A percentile compares a stretch with the other conserved stretches of the same genome.
Evolutionary conservation across 2,888 invertebrate species (phyloP).

Genomic region (Agrochola circellaris): DNA sequence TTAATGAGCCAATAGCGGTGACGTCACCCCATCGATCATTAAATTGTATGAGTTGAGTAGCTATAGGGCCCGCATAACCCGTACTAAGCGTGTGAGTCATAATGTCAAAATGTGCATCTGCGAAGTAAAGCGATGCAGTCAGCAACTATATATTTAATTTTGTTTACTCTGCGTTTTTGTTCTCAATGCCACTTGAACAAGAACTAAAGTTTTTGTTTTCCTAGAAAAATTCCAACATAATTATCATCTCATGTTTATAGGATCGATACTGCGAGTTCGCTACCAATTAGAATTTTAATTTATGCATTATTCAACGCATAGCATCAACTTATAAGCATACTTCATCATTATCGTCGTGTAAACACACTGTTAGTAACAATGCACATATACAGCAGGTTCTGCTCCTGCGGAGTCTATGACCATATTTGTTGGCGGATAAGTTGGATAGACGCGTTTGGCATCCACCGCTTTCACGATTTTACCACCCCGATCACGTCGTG

Average conservation of each 20-base stretch:
- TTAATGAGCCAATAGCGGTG: conserved; percentile 63
- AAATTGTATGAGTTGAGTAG: conserved; percentile 55
- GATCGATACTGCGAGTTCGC: conserved; percentile 37
- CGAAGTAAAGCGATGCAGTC: conserved; percentile 57
- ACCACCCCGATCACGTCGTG: conserved; percentile 79
- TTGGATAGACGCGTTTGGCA: conserved; percentile 76
- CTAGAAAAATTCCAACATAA: conserved; percentile 36
- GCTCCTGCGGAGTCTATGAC: conserved; percentile 74
- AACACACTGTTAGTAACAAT: conserved; percentile 65
- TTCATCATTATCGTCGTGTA: conserved; percentile 62
- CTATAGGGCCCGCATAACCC: conserved; percentile 63
- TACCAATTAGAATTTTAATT: conserved; percentile 56
- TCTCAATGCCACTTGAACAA: conserved; percentile 7
- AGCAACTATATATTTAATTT: conserved; percentile 43
- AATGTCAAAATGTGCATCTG: conserved; percentile 65
- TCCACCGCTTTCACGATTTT: conserved; percentile 74
- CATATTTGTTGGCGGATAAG: conserved; percentile 77
- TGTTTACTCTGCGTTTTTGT: conserved; percentile 26
- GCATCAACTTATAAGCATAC: conserved; percentile 43
- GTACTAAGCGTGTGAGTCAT: conserved; percentile 60
- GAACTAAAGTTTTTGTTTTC: conserved; percentile 25
- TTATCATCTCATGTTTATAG: conserved; percentile 44
- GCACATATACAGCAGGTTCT: conserved; percentile 65
- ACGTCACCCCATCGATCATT: conserved; percentile 71
- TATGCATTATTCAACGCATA: conserved; percentile 59